phyloP scores from a whole-genome alignment of 2,113 vertebrate species.

The Illadopsis cleaveri region DNA sequence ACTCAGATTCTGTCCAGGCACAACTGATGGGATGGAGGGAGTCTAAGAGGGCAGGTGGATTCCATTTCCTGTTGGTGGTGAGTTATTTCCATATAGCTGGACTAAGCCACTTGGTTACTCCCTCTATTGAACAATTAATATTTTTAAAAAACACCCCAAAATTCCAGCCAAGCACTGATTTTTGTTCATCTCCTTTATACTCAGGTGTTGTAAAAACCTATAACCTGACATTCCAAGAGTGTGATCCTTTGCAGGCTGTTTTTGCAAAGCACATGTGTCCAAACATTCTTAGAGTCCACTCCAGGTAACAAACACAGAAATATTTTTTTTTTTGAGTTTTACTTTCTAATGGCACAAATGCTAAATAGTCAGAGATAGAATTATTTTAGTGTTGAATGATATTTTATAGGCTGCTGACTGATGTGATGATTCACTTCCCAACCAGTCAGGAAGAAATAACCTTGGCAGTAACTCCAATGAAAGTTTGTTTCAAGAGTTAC shows the following conservation, averaged over 20 bases:
- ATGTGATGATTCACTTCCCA: slow-evolving; percentile 85
- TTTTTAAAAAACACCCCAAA: not conserved
- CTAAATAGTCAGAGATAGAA: not conserved
- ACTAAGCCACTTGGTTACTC: not conserved
- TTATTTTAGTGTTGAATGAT: not conserved
- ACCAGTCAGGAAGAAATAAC: slow-evolving; percentile 90
- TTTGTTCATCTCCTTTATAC: not conserved
- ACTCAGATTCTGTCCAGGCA: not conserved
- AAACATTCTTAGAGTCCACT: slow-evolving; percentile 85
- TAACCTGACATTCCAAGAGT: slow-evolving; percentile 86
- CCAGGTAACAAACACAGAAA: slow-evolving; percentile 79
- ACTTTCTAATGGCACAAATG: not conserved
- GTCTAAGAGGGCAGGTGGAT: not conserved
- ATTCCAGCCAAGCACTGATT: not conserved
- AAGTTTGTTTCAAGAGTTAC: slow-evolving; percentile 85
- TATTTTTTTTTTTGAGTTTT: not conserved
- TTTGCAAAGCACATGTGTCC: slow-evolving; percentile 84
- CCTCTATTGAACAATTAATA: not conserved
- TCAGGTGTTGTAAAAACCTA: slow-evolving; percentile 91
- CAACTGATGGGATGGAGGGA: not conserved
- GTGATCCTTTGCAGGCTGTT: slow-evolving; percentile 86
- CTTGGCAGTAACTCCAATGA: slow-evolving; percentile 78
- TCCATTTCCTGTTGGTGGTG: not conserved
- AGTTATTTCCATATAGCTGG: not conserved
- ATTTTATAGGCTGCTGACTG: slow-evolving; percentile 74